Evolutionary conservation across 2,888 invertebrate species (phyloP).

Genomic region (Nemotelus pantherinus): DNA sequence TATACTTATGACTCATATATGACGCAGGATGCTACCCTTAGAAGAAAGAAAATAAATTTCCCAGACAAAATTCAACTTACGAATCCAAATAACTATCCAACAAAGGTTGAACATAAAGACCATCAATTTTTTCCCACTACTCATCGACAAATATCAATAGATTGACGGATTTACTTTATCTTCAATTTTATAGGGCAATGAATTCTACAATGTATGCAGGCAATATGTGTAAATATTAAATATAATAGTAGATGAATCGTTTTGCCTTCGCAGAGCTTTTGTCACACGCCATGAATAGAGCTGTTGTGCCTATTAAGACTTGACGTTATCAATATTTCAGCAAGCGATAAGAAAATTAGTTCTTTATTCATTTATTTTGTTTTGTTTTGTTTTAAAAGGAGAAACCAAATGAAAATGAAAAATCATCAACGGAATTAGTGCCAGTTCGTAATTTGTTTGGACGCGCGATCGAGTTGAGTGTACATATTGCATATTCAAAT

Average conservation of each 20-base stretch:
- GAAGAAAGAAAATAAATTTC: too few species aligned
- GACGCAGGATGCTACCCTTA: too few species aligned
- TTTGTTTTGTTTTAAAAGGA: not conserved
- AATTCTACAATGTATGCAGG: not conserved
- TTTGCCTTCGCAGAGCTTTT: not conserved
- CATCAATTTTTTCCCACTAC: not conserved
- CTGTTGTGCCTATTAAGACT: not conserved
- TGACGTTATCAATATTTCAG: slow-evolving; percentile 10
- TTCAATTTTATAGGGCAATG: slow-evolving; percentile 33
- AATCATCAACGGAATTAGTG: not conserved
- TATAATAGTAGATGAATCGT: not conserved
- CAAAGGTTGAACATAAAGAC: too few species aligned
- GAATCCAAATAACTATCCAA: too few species aligned
- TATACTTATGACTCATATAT: too few species aligned
- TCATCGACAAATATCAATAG: slow-evolving; percentile 20
- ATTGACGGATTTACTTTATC: slow-evolving; percentile 13
- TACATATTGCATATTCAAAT: not conserved
- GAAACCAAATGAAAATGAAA: not conserved
- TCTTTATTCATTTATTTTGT: not conserved
- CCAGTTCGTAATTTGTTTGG: not conserved
- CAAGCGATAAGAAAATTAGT: slow-evolving; percentile 10
- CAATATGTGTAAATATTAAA: not conserved
- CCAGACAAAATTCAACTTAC: too few species aligned
- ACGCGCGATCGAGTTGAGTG: not conserved
- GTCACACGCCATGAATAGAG: slow-evolving; percentile 5